Conservation (phyloP, 2,888 invertebrate species). For the Hylaea fasciaria region DNA sequence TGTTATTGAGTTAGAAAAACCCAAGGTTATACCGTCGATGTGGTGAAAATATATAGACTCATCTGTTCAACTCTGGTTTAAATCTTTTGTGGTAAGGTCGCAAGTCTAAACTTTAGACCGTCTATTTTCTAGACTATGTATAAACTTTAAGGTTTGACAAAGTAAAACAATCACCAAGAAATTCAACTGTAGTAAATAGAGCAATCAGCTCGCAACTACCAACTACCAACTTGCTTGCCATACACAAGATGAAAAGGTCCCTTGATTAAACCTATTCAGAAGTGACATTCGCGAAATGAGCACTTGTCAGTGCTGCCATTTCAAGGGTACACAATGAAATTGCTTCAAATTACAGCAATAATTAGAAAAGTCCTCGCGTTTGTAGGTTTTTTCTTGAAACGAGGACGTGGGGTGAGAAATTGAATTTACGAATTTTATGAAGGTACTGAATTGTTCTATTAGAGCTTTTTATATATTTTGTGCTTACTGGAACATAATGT, state of each 20-base stretch:
- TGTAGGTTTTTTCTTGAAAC: slow-evolving; percentile 28
- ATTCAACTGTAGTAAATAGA: slow-evolving; percentile 4
- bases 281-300: slow-evolving; percentile 39
- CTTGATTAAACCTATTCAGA: slow-evolving; percentile 57
- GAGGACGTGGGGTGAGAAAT: slow-evolving; percentile 33
- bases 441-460: slow-evolving; percentile 15
- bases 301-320: slow-evolving; percentile 34
- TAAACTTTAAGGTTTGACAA: not conserved
- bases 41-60: too few relatives aligned
- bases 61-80: too few relatives aligned
- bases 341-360: slow-evolving; percentile 44
- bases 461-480: not conserved
- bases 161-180: not conserved
- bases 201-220: slow-evolving; percentile 10
- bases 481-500: not conserved
- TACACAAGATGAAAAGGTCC: slow-evolving; percentile 37
- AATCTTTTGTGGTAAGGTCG: too few relatives aligned
- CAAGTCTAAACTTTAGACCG: too few relatives aligned
- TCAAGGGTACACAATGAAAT: slow-evolving; percentile 43
- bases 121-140: too few relatives aligned
- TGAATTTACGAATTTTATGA: slow-evolving; percentile 36
- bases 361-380: slow-evolving; percentile 38
- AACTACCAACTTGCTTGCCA: slow-evolving; percentile 25
- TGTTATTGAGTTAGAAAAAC: too few relatives aligned
- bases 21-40: too few relatives aligned